Base-by-base conservation (phyloP, 2,113 vertebrate species). In the Marmota monax region DNA sequence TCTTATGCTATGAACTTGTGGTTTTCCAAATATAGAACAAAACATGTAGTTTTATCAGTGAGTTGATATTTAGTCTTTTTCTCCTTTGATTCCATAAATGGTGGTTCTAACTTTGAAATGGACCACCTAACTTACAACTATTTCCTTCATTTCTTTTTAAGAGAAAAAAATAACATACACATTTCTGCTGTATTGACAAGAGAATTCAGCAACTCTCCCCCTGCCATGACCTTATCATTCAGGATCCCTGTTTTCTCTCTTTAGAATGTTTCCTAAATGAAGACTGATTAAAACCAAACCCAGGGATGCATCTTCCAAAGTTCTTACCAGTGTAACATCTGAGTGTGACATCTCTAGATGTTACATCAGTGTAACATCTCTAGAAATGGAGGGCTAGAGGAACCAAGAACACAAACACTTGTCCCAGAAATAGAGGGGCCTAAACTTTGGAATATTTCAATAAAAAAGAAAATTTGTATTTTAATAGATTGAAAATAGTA, bases 1-100 rank as follows among this genome's bases (percentile, higher is more conserved):
- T 87, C 67, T 89, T 94, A 84, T 34, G 67, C 42, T 82, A 53
- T 29, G 74, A 95, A 3, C 27, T 65, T 86, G 86, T 58, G 88
- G 74, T 92, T 95, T 85, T 90, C 84, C 87, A 96, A 92, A 79
- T 90, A 89, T 95, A 83, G 73, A 82, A 51, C 67, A 90, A 96
- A 94, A 37, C 32, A 72, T 32, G 22, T 16, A 23, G 42, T 76
- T 88, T 96, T 90, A 94, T 92, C 79, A 91, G 69, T 63, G 48
- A 93, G 65, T 45, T 95, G 29, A 94, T 34, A 86, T 83, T 96
- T 88, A 95, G 34, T 63, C 42, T 94, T 93, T 7, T 73, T 96
- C 22, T 85, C 39, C 67, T 92, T 92, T 93, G 76, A 94, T 90
- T 92, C 67, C n/a, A 45, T 86, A 95, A 92, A 76, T 78, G 53